Conservation (phyloP, 2,888 invertebrate species). For the Eristalis pertinax region DNA sequence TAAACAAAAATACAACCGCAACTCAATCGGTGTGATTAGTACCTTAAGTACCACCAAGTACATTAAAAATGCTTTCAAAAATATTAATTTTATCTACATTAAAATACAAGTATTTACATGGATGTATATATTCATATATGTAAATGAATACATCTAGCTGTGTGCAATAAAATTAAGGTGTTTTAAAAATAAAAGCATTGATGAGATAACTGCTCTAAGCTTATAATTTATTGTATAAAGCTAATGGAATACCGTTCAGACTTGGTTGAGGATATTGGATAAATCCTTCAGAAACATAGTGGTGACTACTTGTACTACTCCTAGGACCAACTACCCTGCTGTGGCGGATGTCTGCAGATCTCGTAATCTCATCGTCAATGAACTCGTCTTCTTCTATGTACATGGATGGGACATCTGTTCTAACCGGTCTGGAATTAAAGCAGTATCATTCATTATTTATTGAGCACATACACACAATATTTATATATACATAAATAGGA, state of each 20-base stretch:
- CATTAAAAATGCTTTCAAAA: not conserved
- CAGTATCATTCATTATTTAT: not conserved
- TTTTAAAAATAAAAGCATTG: not conserved
- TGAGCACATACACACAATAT: not conserved
- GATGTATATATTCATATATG: not conserved
- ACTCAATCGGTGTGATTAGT: not conserved
- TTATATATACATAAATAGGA: no score
- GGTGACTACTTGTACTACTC: conserved; percentile 77
- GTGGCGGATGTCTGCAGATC: conserved; percentile 75
- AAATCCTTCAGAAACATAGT: conserved; percentile 82
- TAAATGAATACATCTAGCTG: not conserved
- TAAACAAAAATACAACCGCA: not conserved
- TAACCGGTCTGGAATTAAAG: conserved; percentile 78
- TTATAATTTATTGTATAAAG: conserved; percentile 80
- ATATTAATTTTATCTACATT: not conserved
- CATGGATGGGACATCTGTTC: conserved; percentile 82
- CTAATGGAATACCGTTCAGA: conserved; percentile 81
- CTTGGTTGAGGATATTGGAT: conserved; percentile 82
- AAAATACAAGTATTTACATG: not conserved
- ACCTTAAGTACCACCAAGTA: not conserved
- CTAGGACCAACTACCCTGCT: conserved; percentile 75
- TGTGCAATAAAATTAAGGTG: not conserved
- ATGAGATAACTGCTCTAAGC: conserved; percentile 38
- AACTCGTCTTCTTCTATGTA: conserved; percentile 82
- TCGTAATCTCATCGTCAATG: conserved; percentile 79